Evolutionary conservation across 2,113 vertebrate species (phyloP).

Genomic region (Kryptolebias marmoratus): DNA sequence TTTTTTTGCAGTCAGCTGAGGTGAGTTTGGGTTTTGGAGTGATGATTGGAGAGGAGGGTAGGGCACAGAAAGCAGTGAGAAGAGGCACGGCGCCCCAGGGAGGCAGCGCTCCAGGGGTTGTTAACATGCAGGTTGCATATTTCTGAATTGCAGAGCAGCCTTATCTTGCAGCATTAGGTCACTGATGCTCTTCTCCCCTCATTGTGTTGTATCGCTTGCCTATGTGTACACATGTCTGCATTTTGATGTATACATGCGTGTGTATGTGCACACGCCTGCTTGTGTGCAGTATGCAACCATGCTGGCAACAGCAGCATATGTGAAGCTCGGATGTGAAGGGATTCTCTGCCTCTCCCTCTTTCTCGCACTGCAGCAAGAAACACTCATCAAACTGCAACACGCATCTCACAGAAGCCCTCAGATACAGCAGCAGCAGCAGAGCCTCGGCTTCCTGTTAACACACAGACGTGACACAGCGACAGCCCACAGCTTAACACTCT

Average conservation of each 20-base stretch:
- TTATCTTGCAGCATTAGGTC: slow-evolving; percentile 68
- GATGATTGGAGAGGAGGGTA: slow-evolving; percentile 35
- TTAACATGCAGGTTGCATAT: slow-evolving; percentile 82
- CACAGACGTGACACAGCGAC: slow-evolving; percentile 69
- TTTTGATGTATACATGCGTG: slow-evolving; percentile 14
- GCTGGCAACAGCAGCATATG: slow-evolving; percentile 49
- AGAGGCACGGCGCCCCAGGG: slow-evolving; percentile 59
- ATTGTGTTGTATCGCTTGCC: slow-evolving; percentile 12
- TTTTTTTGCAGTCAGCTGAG: slow-evolving; percentile 50
- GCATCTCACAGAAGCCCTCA: slow-evolving; percentile 72
- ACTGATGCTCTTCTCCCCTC: slow-evolving; percentile 67
- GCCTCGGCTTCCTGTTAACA: slow-evolving; percentile 72
- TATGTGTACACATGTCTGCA: slow-evolving; percentile 27
- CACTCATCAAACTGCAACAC: slow-evolving; percentile 82
- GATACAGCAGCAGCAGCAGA: slow-evolving; percentile 64
- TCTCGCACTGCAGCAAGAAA: slow-evolving; percentile 80
- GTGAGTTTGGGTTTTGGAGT: slow-evolving; percentile 38
- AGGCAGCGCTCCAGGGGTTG: slow-evolving; percentile 73
- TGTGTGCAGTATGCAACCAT: slow-evolving; percentile 38
- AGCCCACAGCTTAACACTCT: slow-evolving; percentile 72
- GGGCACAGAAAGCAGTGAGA: slow-evolving; percentile 20
- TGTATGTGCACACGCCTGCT: slow-evolving; percentile 28
- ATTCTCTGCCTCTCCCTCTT: slow-evolving; percentile 49
- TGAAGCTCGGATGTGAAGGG: slow-evolving; percentile 53
- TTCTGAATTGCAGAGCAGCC: slow-evolving; percentile 78